phyloP scores from a whole-genome alignment of 2,113 vertebrate species.

The Scartelaos histophorus region DNA sequence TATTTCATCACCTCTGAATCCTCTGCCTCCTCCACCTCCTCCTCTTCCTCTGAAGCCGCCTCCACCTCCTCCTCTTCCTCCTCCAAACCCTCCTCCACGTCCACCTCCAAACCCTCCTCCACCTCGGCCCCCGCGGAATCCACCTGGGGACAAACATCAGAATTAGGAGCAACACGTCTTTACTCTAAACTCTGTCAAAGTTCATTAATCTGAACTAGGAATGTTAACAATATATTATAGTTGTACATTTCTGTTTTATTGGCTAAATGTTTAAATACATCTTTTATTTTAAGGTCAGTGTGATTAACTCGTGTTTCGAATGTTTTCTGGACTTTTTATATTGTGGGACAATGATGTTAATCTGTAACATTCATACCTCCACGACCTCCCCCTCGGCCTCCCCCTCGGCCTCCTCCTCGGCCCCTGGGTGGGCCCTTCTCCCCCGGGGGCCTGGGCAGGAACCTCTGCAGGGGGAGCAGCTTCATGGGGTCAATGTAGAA shows the following conservation, averaged over 20 bases:
- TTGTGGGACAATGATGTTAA: background rate
- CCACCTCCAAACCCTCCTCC: slow-evolving; percentile 75
- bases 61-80: slow-evolving; percentile 81
- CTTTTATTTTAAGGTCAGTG: no score
- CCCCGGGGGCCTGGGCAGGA: slow-evolving; percentile 92
- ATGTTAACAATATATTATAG: no score
- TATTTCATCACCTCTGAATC: slow-evolving; percentile 78
- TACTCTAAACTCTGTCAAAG: no score
- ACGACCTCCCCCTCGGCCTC: slow-evolving; percentile 82
- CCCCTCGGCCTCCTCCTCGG: slow-evolving; percentile 82
- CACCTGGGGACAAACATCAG: slow-evolving; percentile 54
- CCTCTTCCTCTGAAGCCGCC: slow-evolving; percentile 79
- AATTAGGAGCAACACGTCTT: background rate
- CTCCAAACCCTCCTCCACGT: slow-evolving; percentile 77
- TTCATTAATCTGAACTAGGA: no score
- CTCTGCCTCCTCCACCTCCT: slow-evolving; percentile 72
- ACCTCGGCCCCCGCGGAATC: slow-evolving; percentile 74
- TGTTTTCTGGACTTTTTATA: no score
- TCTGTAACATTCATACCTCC: slow-evolving; percentile 73
- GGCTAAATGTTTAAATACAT: no score
- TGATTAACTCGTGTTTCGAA: no score
- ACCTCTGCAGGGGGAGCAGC: slow-evolving; percentile 91
- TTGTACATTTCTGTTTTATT: no score
- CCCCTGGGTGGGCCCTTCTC: slow-evolving; percentile 88
- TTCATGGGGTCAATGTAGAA: slow-evolving; percentile 97